phyloP scores from a whole-genome alignment of 2,797 vertebrate species.

The Pipistrellus nathusii region DNA sequence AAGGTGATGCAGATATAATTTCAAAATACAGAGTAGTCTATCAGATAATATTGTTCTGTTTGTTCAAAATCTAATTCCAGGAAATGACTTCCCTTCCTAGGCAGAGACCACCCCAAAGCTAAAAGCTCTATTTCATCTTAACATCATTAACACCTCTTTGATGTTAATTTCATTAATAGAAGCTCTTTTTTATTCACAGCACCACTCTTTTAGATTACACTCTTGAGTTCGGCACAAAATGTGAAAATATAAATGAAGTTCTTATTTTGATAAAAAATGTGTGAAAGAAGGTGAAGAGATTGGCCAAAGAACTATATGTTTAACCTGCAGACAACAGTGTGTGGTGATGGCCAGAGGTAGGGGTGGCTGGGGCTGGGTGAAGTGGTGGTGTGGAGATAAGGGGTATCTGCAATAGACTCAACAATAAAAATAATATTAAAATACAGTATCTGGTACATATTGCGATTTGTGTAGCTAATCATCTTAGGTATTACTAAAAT shows the following conservation, averaged over 20 bases:
- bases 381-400: background rate
- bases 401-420: background rate
- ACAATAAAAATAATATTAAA: background rate
- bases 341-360: background rate
- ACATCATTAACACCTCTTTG: background rate
- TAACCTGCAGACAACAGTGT: background rate
- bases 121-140: conserved; percentile 18
- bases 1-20: conserved; percentile 60
- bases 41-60: conserved; percentile 57
- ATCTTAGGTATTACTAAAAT: background rate
- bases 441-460: background rate
- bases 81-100: conserved; percentile 50
- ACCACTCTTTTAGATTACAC: conserved; percentile 20
- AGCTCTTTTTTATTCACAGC: background rate
- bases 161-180: conserved; percentile 55
- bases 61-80: conserved; percentile 41
- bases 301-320: background rate
- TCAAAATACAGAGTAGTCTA: conserved; percentile 49
- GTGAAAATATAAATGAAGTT: conserved; percentile 17
- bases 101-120: background rate
- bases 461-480: background rate
- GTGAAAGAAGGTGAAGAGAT: background rate
- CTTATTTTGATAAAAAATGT: conserved; percentile 24
- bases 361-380: background rate
- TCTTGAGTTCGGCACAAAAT: conserved; percentile 13